Evolutionary conservation across 2,113 vertebrate species (phyloP), one percentile per base, ranked within the genome.

Genomic region (Cardinalis cardinalis): DNA sequence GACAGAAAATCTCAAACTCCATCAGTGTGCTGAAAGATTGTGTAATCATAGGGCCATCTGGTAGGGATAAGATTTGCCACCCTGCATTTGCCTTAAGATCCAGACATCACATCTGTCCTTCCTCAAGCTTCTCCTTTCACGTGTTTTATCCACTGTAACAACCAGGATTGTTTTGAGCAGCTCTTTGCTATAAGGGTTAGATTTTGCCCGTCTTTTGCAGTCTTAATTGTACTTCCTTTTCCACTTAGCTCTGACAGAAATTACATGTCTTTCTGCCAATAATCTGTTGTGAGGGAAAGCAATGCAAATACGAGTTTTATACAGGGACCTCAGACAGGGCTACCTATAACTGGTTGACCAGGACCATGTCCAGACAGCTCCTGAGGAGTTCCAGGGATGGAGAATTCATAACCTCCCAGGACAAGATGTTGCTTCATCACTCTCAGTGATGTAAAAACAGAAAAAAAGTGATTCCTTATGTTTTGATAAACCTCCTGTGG

Each of bases 251-350:
- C 49, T 79, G 32, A 71, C 3, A 7, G 64, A 88, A 91, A 76
- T 79, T 34, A 44, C 29, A 36, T 40, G 14, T 28, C 38, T 78
- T 92, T 12, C 38, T 78, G 15, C 20, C 59, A 79, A n/a, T n/a
- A 82, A 72, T 19, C 19, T 64, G 28, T 53, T 72, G 14, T 49
- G 58, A 65, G 18, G 12, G 20, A 90, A 90, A 84, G 44, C 38
- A 81, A 7, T 26, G 12, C 25, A 75, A 2, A 2, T 31, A 48
- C 0, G 0, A 6, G 8, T 68, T 55, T 41, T 55, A 32, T 55
- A 21, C 21, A 40, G 48, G 48, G 18, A 75, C 18, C 41, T 61
- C 55, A 53, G 55, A 21, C 21, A 82, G 48, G 14, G 26, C 21
- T 74, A 16, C 8, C 31, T 88, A 5, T 31, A 59, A 3, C 7